phyloP scores from a whole-genome alignment of 2,797 vertebrate species.

The Malurus splendens region DNA sequence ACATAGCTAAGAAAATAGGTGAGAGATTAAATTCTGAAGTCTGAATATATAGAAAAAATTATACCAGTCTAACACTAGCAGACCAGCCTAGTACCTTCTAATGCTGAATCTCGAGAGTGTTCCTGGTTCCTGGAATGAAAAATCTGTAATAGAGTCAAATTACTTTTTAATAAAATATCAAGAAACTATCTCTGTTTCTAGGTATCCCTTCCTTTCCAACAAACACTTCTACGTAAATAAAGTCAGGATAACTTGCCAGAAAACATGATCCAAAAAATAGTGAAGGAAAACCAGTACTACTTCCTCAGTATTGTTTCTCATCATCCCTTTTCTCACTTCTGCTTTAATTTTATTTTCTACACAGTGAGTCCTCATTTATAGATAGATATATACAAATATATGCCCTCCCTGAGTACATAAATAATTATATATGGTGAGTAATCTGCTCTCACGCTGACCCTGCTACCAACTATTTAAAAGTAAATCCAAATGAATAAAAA shows the following conservation, averaged over 20 bases:
- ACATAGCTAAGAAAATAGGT: background rate
- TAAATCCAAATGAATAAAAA: background rate
- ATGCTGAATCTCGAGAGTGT: background rate
- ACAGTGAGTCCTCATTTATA: background rate
- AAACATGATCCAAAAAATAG: background rate
- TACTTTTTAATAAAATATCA: background rate
- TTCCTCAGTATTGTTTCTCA: background rate
- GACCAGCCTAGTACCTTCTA: background rate
- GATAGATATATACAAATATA: background rate
- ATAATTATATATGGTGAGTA: background rate
- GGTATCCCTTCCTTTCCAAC: background rate
- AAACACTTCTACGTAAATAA: background rate
- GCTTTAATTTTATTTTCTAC: background rate
- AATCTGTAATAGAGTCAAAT: background rate
- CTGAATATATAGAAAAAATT: background rate
- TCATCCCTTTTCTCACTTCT: background rate
- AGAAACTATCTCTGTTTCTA: background rate
- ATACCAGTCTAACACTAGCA: background rate
- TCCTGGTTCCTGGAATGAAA: background rate
- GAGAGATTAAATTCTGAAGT: background rate
- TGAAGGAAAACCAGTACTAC: background rate
- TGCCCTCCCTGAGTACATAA: background rate
- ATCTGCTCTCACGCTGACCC: background rate
- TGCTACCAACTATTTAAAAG: background rate
- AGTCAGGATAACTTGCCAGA: background rate